These are phyloP conservation scores for Paramormyrops kingsleyae DNA, from an alignment of 2,113 vertebrate species.

Conservation along the genomic window DNA sequence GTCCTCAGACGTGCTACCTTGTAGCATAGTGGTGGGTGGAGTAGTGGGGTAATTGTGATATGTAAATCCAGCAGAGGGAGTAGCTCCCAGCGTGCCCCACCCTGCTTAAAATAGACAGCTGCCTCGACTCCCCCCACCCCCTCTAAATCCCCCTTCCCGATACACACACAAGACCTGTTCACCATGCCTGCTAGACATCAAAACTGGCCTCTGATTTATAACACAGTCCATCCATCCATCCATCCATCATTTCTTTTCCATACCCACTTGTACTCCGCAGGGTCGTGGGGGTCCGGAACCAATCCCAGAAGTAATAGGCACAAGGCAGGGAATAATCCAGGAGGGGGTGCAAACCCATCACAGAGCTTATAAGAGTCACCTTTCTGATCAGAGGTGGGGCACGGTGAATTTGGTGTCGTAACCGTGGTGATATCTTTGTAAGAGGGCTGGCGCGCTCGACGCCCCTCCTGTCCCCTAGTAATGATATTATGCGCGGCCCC, in stretches of 20 bases:
- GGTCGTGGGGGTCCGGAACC: background rate
- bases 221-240: slow-evolving; percentile 17
- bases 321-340: background rate
- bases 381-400: slow-evolving; percentile 59
- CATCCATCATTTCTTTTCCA: background rate
- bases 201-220: slow-evolving; percentile 58
- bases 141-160: slow-evolving; percentile 31
- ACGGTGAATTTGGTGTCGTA: slow-evolving; percentile 46
- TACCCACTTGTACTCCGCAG: background rate
- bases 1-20: slow-evolving; percentile 73
- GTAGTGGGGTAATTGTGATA: slow-evolving; percentile 71
- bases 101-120: slow-evolving; percentile 68
- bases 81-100: slow-evolving; percentile 63
- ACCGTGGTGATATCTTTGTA: background rate
- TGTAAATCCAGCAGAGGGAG: slow-evolving; percentile 71
- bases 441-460: background rate
- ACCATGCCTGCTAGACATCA: slow-evolving; percentile 31
- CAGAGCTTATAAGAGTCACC: slow-evolving; percentile 46
- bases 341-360: background rate
- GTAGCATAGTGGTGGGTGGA: slow-evolving; percentile 56
- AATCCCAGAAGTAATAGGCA: background rate
- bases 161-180: slow-evolving; percentile 7
- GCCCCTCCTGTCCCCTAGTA: slow-evolving; percentile 21
- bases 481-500: slow-evolving; percentile 61
- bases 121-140: slow-evolving; percentile 53